Conservation (phyloP, 2,888 invertebrate genomes). For the Clunio marinus region DNA sequence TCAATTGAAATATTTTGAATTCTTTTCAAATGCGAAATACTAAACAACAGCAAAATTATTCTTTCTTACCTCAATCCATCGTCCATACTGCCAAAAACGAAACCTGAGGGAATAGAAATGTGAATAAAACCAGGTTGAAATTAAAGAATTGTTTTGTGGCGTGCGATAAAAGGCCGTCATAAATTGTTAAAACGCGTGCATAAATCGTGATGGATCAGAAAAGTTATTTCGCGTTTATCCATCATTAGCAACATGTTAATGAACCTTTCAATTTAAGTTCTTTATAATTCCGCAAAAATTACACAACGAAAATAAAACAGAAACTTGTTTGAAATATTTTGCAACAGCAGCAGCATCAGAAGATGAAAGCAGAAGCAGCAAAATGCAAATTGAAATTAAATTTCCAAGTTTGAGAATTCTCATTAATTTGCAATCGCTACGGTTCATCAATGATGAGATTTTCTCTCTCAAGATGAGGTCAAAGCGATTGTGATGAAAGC, state of each 20-base stretch:
- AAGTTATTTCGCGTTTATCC: too few relatives aligned
- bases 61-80: constrained; percentile 60
- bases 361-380: background rate
- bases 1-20: background rate
- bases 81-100: constrained; percentile 75
- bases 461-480: constrained; percentile 21
- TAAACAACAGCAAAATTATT: background rate
- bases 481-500: background rate
- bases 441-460: background rate
- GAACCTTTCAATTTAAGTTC: background rate
- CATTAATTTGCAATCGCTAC: constrained; percentile 5
- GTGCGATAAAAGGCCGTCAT: too few relatives aligned
- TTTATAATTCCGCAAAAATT: background rate
- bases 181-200: too few relatives aligned
- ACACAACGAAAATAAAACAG: background rate
- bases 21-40: background rate
- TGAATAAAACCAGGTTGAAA: background rate
- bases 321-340: background rate
- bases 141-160: background rate
- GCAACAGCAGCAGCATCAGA: background rate
- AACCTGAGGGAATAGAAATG: constrained; percentile 59
- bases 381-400: background rate
- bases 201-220: too few relatives aligned
- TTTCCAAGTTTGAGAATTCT: background rate
- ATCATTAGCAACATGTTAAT: too few relatives aligned